Evolutionary conservation across 2,113 vertebrate species (phyloP).

Genomic region (Menura novaehollandiae): DNA sequence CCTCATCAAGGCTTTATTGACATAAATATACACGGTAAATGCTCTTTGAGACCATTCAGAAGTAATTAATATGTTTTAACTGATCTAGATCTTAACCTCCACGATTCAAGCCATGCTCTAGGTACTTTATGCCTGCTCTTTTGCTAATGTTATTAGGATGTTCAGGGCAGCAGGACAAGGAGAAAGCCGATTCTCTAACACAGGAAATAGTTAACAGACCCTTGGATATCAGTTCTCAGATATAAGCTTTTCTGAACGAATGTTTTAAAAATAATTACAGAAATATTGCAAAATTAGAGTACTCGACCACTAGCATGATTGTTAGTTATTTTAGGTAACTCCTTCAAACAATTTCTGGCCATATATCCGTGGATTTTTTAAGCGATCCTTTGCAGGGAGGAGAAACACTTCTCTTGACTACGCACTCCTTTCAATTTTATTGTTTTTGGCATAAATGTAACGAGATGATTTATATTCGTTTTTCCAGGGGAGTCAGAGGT

Average conservation of each 20-base stretch:
- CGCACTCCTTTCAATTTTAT: not conserved
- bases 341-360: not conserved
- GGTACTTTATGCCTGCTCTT: not conserved
- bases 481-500: conserved; percentile 7
- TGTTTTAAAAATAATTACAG: not conserved
- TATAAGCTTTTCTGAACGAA: not conserved
- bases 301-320: not conserved
- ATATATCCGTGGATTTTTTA: not conserved
- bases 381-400: not conserved
- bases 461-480: conserved; percentile 22
- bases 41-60: conserved; percentile 41
- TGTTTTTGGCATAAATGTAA: conserved; percentile 4
- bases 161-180: not conserved
- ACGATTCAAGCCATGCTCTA: not conserved
- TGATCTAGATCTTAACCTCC: conserved; percentile 28
- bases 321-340: not conserved
- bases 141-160: not conserved
- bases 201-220: not conserved
- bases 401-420: not conserved
- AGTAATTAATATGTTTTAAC: conserved; percentile 46
- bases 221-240: not conserved
- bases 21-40: conserved; percentile 1
- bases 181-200: not conserved
- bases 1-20: conserved; percentile 21
- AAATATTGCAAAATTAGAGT: not conserved